phyloP scores from a whole-genome alignment of 2,888 invertebrate genomes.

The Octonoba sinensis region DNA sequence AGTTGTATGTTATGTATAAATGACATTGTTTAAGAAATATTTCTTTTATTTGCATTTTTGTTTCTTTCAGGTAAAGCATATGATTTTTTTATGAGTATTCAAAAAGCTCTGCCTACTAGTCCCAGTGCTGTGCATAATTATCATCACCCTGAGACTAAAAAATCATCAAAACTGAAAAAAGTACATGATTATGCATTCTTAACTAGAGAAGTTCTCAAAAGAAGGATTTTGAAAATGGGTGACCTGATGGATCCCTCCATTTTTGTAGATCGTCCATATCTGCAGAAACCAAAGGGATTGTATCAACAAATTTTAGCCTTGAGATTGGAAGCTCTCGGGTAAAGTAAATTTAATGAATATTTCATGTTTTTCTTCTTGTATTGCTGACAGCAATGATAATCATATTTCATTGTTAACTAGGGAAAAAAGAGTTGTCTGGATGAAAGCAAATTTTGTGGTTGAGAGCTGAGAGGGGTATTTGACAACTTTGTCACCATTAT shows the following conservation, averaged over 20 bases:
- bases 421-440: neutral
- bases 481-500: too few species aligned
- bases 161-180: constrained; percentile 2
- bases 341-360: neutral
- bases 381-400: neutral
- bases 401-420: neutral
- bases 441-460: neutral
- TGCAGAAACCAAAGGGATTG: constrained; percentile 24
- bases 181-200: constrained; percentile 30
- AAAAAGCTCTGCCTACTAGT: constrained; percentile 12
- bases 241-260: constrained; percentile 25
- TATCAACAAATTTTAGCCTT: constrained; percentile 20
- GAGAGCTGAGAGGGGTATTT: neutral
- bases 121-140: constrained; percentile 7
- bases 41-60: neutral
- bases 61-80: constrained; percentile 28
- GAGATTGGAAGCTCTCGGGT: constrained; percentile 38
- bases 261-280: constrained; percentile 31
- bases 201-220: constrained; percentile 7
- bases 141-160: constrained; percentile 19
- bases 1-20: too few species aligned
- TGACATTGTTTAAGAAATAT: too few species aligned
- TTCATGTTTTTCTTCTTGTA: too few species aligned
- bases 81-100: constrained; percentile 41
- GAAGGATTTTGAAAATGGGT: constrained; percentile 11